Evolutionary conservation across 2,113 vertebrate species (phyloP).

Genomic region (Loxodonta africana): DNA sequence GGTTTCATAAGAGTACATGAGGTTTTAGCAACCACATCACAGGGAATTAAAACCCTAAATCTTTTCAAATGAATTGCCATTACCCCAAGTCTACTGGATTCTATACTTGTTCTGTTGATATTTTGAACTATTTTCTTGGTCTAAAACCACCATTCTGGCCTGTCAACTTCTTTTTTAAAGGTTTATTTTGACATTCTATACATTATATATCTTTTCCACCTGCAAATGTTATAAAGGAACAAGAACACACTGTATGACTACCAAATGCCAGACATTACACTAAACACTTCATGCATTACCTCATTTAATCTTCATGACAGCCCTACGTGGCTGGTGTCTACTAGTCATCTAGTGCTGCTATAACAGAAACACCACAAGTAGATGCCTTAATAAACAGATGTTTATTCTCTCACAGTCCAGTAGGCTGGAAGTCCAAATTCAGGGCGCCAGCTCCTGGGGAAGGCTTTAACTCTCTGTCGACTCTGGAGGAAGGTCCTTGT

Average conservation of each 20-base stretch:
- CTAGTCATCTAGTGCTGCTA: no score
- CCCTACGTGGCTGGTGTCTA: background rate
- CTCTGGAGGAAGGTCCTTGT: no score
- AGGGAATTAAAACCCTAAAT: background rate
- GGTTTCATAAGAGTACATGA: background rate
- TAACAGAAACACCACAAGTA: no score
- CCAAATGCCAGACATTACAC: background rate
- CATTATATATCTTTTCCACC: background rate
- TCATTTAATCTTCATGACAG: background rate
- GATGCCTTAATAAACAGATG: no score
- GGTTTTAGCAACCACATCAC: background rate
- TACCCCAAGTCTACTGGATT: background rate
- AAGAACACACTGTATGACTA: background rate
- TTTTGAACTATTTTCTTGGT: slow-evolving; percentile 5
- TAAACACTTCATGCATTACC: background rate
- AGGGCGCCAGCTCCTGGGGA: no score
- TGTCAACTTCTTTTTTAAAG: background rate
- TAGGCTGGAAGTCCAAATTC: no score
- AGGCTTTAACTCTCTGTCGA: no score
- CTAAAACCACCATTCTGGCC: background rate
- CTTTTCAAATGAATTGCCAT: background rate
- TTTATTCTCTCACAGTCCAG: no score
- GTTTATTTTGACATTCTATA: slow-evolving; percentile 31
- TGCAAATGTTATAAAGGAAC: background rate
- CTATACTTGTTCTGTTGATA: slow-evolving; percentile 10